Evolutionary conservation across 2,888 invertebrate species (phyloP).

Genomic region (Drosophila testacea): DNA sequence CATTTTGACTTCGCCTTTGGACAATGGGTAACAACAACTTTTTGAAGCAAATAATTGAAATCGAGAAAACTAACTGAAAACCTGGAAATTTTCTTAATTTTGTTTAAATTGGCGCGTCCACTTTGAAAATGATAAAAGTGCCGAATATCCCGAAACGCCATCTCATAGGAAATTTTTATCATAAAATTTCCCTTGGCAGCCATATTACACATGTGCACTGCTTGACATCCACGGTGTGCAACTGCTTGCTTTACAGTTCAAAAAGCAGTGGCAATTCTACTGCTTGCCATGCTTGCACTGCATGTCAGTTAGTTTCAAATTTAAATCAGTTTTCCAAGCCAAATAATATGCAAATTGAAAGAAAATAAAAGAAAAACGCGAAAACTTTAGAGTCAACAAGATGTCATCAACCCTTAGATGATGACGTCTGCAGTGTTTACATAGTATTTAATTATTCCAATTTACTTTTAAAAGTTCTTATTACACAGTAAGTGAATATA

Average conservation of each 20-base stretch:
- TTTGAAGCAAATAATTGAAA: too few species aligned
- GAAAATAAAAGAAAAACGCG: conserved; percentile 35
- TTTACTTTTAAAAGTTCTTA: conserved; percentile 19
- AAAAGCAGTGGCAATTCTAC: not conserved
- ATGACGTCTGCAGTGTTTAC: conserved; percentile 28
- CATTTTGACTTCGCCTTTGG: too few species aligned
- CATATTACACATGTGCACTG: not conserved
- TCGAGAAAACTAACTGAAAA: too few species aligned
- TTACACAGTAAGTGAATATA: conserved; percentile 19
- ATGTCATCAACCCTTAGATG: conserved; percentile 25
- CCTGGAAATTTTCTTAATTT: too few species aligned
- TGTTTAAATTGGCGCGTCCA: too few species aligned
- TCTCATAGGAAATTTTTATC: too few species aligned
- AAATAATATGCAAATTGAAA: conserved; percentile 47
- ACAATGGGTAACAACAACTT: too few species aligned
- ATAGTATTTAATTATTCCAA: conserved; percentile 21
- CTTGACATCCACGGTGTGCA: not conserved
- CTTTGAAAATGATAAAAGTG: too few species aligned
- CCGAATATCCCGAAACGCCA: too few species aligned
- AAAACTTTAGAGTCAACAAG: conserved; percentile 41
- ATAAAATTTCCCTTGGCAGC: too few species aligned
- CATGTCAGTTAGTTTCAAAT: conserved; percentile 18
- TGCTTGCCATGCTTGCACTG: conserved; percentile 10
- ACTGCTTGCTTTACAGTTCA: too few species aligned
- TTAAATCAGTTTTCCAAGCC: conserved; percentile 13